Conservation (phyloP, 2,888 invertebrate species). For the Tetramorium bicarinatum region DNA sequence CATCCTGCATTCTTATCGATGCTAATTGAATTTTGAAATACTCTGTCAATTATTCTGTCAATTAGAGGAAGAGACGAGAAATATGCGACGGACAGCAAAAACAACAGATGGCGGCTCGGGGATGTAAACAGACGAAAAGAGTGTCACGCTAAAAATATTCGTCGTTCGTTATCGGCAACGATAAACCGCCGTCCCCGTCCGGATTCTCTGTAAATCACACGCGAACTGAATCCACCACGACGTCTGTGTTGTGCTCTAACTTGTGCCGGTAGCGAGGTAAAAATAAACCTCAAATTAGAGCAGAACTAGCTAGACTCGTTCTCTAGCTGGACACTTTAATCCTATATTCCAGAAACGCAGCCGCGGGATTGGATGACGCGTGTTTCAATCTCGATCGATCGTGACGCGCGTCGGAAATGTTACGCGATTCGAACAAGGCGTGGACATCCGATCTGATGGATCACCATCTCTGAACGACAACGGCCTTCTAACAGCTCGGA, state of each 20-base stretch:
- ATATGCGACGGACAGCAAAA: neutral
- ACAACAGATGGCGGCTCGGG: neutral
- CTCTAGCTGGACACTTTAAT: constrained; percentile 41
- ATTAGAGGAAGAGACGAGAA: neutral
- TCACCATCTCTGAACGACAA: neutral
- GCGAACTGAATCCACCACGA: constrained; percentile 34
- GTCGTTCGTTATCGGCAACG: constrained; percentile 32
- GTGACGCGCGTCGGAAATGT: neutral
- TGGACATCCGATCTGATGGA: neutral
- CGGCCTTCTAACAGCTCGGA: neutral
- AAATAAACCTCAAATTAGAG: constrained; percentile 67
- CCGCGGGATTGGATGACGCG: neutral
- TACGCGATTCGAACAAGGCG: neutral
- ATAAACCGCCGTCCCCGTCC: constrained; percentile 33
- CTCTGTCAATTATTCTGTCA: neutral
- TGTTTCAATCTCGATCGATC: constrained; percentile 1
- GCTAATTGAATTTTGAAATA: neutral
- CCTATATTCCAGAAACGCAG: constrained; percentile 17
- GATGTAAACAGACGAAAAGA: neutral
- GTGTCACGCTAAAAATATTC: constrained; percentile 4
- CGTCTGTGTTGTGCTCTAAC: constrained; percentile 40
- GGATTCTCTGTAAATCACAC: constrained; percentile 42
- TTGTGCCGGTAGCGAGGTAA: constrained; percentile 42
- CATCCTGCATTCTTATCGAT: neutral
- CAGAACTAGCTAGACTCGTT: constrained; percentile 57